Conservation (phyloP, 2,113 vertebrate species). For the Macheiramphus alcinus region DNA sequence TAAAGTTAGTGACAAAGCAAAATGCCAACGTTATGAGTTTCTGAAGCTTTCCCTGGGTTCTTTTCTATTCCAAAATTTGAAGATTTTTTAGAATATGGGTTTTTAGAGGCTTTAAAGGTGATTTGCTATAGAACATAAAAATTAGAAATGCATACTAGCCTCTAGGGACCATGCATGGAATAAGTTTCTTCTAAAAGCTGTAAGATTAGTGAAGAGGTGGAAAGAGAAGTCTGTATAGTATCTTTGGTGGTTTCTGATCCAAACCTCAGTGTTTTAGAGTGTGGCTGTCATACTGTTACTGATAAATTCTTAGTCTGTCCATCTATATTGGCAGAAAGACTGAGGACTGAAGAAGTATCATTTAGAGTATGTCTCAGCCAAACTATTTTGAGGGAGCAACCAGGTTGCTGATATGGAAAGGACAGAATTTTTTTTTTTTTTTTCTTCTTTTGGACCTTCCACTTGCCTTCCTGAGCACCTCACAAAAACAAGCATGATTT, state of each 20-base stretch:
- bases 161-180: not conserved
- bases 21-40: conserved; percentile 70
- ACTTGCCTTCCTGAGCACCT: not conserved
- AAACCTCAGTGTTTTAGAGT: not conserved
- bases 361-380: not conserved
- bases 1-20: conserved; percentile 68
- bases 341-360: not conserved
- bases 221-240: not conserved
- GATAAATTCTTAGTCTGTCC: not conserved
- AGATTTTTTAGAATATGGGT: not conserved
- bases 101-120: conserved; percentile 41
- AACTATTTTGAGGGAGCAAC: not conserved
- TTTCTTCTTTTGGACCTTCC: not conserved
- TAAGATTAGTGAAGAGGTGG: not conserved
- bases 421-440: not conserved
- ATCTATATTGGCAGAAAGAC: not conserved
- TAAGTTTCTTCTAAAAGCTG: not conserved
- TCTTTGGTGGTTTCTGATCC: not conserved
- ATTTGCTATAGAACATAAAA: conserved; percentile 20
- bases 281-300: not conserved
- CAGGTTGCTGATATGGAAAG: not conserved
- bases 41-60: conserved; percentile 45
- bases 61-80: conserved; percentile 20
- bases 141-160: conserved; percentile 1
- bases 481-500: not conserved